Percentiles rank a stretch among this genome's conserved stretches.
Conservation (phyloP, 2,113 vertebrate genomes). For the Thomomys bottae region DNA sequence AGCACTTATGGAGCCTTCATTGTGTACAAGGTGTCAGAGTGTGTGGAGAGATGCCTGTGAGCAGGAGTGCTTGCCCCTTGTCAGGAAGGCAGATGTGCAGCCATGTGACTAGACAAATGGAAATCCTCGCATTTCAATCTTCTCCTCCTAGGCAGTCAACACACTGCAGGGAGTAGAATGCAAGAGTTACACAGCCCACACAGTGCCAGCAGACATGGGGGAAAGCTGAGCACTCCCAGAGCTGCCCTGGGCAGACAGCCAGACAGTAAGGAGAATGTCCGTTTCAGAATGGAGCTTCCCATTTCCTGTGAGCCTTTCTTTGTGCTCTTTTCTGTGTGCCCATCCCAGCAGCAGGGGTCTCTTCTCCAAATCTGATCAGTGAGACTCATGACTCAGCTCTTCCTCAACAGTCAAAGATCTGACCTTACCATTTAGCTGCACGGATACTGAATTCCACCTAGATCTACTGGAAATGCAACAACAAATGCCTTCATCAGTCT, state of each 20-base stretch:
- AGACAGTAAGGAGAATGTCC: background rate
- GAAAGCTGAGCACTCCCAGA: background rate
- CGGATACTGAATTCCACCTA: background rate
- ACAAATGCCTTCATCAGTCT: background rate
- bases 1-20: background rate
- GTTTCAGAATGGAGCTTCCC: too few relatives aligned
- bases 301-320: too few relatives aligned
- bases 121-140: too few relatives aligned
- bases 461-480: background rate
- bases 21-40: background rate
- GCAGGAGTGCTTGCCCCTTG: background rate
- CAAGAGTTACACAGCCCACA: background rate
- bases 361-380: background rate
- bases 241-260: fast-evolving
- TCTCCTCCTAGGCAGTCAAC: background rate
- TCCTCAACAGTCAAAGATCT: background rate
- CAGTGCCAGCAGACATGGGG: background rate
- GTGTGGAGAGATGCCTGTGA: background rate
- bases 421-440: background rate
- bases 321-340: too few relatives aligned
- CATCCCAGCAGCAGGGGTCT: too few relatives aligned
- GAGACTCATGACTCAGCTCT: background rate
- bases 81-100: background rate
- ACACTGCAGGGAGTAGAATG: fast-evolving
- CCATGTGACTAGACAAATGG: too few relatives aligned